Evolutionary conservation across 2,797 vertebrate genomes (phyloP).

Genomic region (Nothura maculosa): DNA sequence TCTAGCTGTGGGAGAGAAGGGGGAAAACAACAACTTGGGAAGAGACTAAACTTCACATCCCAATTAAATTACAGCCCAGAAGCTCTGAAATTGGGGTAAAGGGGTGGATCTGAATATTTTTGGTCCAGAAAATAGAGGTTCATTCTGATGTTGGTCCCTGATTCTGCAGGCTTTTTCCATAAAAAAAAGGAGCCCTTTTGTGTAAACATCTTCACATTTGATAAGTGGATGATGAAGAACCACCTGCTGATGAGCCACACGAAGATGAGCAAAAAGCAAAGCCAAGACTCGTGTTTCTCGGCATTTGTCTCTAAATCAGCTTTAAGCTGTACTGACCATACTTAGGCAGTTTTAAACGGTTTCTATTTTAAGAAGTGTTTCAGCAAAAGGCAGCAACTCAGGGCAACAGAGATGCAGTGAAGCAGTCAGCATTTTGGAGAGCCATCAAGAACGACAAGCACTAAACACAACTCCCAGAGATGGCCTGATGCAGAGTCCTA

Average conservation of each 20-base stretch:
- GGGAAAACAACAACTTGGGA: neutral
- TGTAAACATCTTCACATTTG: neutral
- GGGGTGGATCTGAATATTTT: neutral
- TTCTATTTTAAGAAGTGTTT: neutral
- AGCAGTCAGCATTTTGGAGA: neutral
- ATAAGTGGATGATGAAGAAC: neutral
- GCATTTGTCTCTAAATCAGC: neutral
- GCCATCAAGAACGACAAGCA: neutral
- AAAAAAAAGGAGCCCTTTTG: neutral
- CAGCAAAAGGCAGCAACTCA: neutral
- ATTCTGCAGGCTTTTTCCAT: fast-evolving
- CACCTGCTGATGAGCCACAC: fast-evolving
- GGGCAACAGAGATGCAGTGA: fast-evolving
- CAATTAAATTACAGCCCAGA: neutral
- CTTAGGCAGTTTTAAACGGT: fast-evolving
- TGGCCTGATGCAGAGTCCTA: neutral
- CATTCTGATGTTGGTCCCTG: too few species aligned
- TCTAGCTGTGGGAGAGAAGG: fast-evolving
- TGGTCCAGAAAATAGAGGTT: fast-evolving
- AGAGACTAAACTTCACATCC: neutral
- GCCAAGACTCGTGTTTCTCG: fast-evolving
- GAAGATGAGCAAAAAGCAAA: neutral
- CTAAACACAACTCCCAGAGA: neutral
- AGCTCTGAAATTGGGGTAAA: fast-evolving
- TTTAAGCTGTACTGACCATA: neutral